phyloP scores from a whole-genome alignment of 2,113 vertebrate species.

The Anhinga anhinga region DNA sequence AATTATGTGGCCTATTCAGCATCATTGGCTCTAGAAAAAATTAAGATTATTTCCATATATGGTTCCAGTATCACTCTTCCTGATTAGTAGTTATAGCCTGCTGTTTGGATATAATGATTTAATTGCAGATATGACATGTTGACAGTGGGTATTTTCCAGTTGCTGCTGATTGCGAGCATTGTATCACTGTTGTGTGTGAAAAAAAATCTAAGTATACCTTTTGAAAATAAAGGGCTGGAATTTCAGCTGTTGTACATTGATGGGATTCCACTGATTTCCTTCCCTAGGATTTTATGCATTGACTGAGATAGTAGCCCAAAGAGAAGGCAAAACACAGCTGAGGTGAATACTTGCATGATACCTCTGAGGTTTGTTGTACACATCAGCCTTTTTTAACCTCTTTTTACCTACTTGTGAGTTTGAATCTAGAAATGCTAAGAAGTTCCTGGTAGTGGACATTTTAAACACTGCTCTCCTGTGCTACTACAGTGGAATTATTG shows the following conservation, averaged over 20 bases:
- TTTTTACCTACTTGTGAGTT: not conserved
- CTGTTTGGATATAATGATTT: constrained; percentile 46
- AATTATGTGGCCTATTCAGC: constrained; percentile 21
- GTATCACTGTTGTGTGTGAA: not conserved
- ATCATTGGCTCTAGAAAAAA: not conserved
- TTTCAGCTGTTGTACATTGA: not conserved
- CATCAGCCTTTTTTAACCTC: not conserved
- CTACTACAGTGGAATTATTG: not conserved
- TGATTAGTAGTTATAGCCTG: constrained; percentile 30
- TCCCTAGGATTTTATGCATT: not conserved
- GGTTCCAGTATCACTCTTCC: not conserved
- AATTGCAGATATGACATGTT: constrained; percentile 11
- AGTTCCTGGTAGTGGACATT: not conserved
- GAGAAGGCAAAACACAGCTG: not conserved
- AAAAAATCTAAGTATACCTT: constrained; percentile 9
- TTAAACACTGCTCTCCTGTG: not conserved
- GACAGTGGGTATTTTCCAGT: constrained; percentile 26
- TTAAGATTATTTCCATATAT: constrained; percentile 26
- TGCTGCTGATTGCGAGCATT: not conserved
- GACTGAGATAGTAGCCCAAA: not conserved
- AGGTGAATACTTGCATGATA: not conserved
- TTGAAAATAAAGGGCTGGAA: not conserved
- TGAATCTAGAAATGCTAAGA: not conserved
- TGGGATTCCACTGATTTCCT: not conserved
- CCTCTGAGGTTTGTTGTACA: not conserved